These are phyloP conservation scores for Caloenas nicobarica DNA, from an alignment of 2,113 vertebrate species.

Conservation along the genomic window DNA sequence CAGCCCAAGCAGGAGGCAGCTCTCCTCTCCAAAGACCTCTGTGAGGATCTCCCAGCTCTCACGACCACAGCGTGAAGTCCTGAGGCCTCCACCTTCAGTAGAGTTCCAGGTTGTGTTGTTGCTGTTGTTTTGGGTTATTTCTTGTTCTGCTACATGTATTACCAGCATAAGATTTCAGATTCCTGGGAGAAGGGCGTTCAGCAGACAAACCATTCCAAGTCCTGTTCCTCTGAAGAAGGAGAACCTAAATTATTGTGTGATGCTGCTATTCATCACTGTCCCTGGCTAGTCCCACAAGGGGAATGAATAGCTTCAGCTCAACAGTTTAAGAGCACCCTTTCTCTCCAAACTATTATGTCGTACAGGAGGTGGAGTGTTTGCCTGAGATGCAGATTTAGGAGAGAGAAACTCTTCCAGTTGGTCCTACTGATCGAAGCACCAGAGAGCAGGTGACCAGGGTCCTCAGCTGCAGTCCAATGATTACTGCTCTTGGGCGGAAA, in stretches of 20 bases:
- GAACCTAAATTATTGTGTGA: background rate
- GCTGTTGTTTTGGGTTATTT: background rate
- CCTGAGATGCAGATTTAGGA: background rate
- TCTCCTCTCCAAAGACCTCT: background rate
- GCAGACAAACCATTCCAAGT: background rate
- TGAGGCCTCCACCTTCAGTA: background rate
- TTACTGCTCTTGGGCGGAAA: background rate
- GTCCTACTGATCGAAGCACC: background rate
- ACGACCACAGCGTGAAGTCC: background rate
- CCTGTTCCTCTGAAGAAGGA: background rate
- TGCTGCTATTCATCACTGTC: background rate
- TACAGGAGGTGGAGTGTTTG: background rate
- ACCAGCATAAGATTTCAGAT: background rate
- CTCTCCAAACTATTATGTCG: background rate
- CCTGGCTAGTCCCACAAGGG: background rate
- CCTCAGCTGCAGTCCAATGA: background rate
- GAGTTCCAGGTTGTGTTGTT: background rate
- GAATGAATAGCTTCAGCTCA: background rate
- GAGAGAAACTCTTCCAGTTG: background rate
- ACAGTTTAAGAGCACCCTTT: background rate
- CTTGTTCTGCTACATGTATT: background rate
- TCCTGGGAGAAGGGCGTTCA: background rate
- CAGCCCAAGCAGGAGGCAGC: background rate
- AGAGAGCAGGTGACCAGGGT: background rate
- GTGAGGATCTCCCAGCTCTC: background rate